Conservation (phyloP, 2,113 vertebrate genomes). For the Garra rufa region DNA sequence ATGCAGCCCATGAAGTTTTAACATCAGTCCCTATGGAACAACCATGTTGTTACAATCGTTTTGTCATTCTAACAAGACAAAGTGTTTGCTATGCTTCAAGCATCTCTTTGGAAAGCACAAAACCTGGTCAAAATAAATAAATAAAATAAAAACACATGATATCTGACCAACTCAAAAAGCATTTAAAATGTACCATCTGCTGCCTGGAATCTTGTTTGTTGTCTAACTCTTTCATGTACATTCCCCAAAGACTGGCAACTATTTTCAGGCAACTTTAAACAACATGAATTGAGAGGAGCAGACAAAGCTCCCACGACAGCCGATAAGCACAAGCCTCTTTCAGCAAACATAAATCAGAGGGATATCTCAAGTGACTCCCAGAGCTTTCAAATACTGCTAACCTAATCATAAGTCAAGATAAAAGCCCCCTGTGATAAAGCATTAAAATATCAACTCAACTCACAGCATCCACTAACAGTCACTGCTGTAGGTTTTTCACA, state of each 20-base stretch:
- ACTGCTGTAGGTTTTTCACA: constrained; percentile 20
- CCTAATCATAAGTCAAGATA: constrained; percentile 64
- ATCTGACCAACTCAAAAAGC: constrained; percentile 5
- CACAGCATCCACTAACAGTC: constrained; percentile 17
- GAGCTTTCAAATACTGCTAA: constrained; percentile 58
- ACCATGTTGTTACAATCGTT: neutral
- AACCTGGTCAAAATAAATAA: constrained; percentile 19
- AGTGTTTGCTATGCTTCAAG: neutral
- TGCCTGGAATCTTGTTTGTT: constrained; percentile 35
- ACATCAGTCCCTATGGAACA: neutral
- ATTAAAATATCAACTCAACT: constrained; percentile 27
- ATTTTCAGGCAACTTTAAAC: constrained; percentile 55
- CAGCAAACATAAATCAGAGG: constrained; percentile 54
- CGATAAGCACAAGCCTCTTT: constrained; percentile 56
- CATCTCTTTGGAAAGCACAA: constrained; percentile 7
- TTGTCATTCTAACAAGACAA: constrained; percentile 5
- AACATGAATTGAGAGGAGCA: constrained; percentile 49
- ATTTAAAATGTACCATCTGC: constrained; percentile 32
- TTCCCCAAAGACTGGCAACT: constrained; percentile 57
- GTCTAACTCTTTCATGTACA: constrained; percentile 25
- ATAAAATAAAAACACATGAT: constrained; percentile 14
- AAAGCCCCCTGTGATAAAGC: constrained; percentile 49
- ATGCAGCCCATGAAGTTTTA: neutral
- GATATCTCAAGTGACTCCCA: constrained; percentile 68
- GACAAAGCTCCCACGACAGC: constrained; percentile 57